Evolutionary conservation across 2,113 vertebrate species (phyloP), one percentile per base, ranked within the genome.

Genomic region (Hippoglossus stenolepis): DNA sequence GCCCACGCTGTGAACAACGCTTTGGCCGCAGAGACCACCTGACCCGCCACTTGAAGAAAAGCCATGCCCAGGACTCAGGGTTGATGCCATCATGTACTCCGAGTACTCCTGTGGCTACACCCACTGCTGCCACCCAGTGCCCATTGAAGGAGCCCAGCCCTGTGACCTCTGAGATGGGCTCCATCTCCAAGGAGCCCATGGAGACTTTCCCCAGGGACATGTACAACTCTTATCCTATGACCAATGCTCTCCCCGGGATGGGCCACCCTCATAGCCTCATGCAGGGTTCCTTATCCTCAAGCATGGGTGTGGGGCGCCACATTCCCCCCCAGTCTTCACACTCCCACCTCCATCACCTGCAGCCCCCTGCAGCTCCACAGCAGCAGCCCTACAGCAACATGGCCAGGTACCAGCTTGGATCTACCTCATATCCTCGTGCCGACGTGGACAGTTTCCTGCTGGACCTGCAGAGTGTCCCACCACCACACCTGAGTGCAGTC

Each of bases 11-110:
- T 10, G 96, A 97, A 1, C 98, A 99, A 75, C 95, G 98, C 47
- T 99, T 99, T 4, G 98, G 98, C 35, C 94, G 98, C 43, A 95
- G 98, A 28, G 98, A 99, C 83, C 98, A 99, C 83, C 94, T 99
- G 86, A 99, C 98, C 13, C 94, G 98, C 72, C 98, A 99, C 85
- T 90, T 98, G 90, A 99, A 99, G 94, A 99, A 99, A 89, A 99
- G 97, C 94, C 98, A 99, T 72, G 96, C 96, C 1, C 97, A 99
- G 91, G 97, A 99, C 49, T 88, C 96, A 31, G 91, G 91, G 5
- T 86, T 96, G 80, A 95, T 96, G 92, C 94, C 96, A 59, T 93
- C 95, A 77, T 94, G 94, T 1, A 93, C 95, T 57, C 70, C 87
- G 28, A 79, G 75, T 68, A 85, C 82, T 9, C 95, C 96, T 0